These are phyloP conservation scores for Hydrozoanthus gracilis DNA, from an alignment of 92 coral and sea anemone species.

Conservation along the genomic window DNA sequence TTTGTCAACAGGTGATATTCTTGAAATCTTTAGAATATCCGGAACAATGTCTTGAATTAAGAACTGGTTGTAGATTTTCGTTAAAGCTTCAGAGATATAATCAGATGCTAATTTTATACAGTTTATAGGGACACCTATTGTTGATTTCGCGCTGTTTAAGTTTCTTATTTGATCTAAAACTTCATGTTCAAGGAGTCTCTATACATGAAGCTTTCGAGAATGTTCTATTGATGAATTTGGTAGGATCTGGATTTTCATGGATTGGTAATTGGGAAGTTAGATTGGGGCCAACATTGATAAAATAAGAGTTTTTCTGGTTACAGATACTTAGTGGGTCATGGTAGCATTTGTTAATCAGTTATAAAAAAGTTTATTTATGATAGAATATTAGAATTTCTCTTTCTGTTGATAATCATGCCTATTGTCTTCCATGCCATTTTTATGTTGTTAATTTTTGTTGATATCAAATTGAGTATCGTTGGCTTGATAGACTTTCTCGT, in stretches of 20 bases:
- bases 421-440: too few species aligned
- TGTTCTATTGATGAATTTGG: neutral
- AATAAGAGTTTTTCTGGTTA: too few species aligned
- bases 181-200: neutral
- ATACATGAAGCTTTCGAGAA: conserved; percentile 2
- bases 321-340: too few species aligned
- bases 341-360: too few species aligned
- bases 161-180: neutral
- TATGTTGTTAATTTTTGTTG: too few species aligned
- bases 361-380: too few species aligned
- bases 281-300: too few species aligned
- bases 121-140: neutral
- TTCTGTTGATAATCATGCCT: too few species aligned
- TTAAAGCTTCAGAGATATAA: neutral
- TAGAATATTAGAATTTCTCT: too few species aligned
- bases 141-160: neutral
- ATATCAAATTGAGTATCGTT: too few species aligned
- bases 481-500: too few species aligned
- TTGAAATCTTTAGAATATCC: conserved; percentile 12
- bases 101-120: neutral
- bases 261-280: too few species aligned
- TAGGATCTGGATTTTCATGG: neutral
- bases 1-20: conserved; percentile 25
- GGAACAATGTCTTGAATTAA: conserved; percentile 24
- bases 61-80: neutral